Evolutionary conservation across 2,797 vertebrate species (phyloP).

Genomic region (Perodicticus potto): DNA sequence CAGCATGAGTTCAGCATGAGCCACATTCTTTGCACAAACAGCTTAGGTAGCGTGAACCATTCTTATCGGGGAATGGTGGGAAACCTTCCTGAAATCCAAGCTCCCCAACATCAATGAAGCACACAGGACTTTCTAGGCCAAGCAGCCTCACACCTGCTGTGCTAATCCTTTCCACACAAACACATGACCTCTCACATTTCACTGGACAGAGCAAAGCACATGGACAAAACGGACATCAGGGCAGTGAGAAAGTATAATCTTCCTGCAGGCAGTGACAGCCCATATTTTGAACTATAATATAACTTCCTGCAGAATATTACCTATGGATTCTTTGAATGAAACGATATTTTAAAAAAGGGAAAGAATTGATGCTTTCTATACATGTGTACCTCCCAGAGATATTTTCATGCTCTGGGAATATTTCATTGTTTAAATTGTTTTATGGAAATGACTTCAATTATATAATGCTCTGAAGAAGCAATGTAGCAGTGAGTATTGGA

Average conservation of each 20-base stretch:
- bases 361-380: background rate
- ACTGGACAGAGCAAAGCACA: background rate
- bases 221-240: background rate
- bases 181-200: background rate
- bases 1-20: background rate
- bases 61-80: background rate
- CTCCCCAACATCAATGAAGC: background rate
- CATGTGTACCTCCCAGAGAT: background rate
- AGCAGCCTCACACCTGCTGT: background rate
- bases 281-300: background rate
- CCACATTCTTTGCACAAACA: background rate
- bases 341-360: background rate
- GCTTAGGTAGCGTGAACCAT: background rate
- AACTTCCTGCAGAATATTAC: background rate
- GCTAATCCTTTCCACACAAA: background rate
- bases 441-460: conserved; percentile 46
- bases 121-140: background rate
- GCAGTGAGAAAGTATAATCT: background rate
- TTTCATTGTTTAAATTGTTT: conserved; percentile 27
- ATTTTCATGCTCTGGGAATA: background rate
- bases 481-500: background rate
- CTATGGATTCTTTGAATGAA: background rate
- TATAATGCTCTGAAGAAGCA: background rate
- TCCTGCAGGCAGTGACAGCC: background rate
- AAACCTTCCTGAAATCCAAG: background rate